Evolutionary conservation across 2,888 invertebrate species (phyloP), one percentile per base, ranked within the genome.

Genomic region (Pyralis farinalis): DNA sequence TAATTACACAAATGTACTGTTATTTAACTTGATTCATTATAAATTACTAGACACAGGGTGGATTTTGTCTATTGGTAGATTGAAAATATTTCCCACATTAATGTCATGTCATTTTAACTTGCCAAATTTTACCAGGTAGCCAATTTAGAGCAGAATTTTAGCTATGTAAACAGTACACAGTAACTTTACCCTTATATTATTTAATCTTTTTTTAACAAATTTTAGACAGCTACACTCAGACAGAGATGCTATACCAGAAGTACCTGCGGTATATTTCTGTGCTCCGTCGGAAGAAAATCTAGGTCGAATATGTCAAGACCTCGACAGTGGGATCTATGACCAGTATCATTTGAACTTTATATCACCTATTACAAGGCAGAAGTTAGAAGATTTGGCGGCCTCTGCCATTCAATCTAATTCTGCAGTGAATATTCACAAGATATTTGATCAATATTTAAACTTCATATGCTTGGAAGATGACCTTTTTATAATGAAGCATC

Each of bases 391-490:
- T 73, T 88, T 99, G 39, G 99, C 99, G 1, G 93, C 96, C 0
- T 94, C 97, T 1, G 97, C 98, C 0, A 92, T 99, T 33, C 95
- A 97, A 61, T 94, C 97, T 0, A 96, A 96, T 62, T 94, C 96
- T 55, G 96, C 97, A n/a, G 92, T 95, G 30, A 95, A 95, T 70
- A 96, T 99, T 44, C 96, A 97, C 51, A 98, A 98, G 88, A 95
- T 99, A 8, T 98, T 94, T 85, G 99, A 99, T 80, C 99, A 99
- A 82, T 99, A 99, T 90, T 91, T 99, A 40, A 99, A 99, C 86
- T 99, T 99, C 66, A 98, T 99, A 58, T 96, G 97, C 34, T 87
- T 99, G 51, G 99, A 99, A 89, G 98, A 99, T 82, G 98, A 99
- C 73, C 92, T 99, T 77, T 99, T 99, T 82, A 93, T 97, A 40